A percentile compares a stretch with the other conserved stretches of the same genome.
Conservation (phyloP, 1,140 invertebrate genomes). For the Pygmarrhopalites habei region DNA sequence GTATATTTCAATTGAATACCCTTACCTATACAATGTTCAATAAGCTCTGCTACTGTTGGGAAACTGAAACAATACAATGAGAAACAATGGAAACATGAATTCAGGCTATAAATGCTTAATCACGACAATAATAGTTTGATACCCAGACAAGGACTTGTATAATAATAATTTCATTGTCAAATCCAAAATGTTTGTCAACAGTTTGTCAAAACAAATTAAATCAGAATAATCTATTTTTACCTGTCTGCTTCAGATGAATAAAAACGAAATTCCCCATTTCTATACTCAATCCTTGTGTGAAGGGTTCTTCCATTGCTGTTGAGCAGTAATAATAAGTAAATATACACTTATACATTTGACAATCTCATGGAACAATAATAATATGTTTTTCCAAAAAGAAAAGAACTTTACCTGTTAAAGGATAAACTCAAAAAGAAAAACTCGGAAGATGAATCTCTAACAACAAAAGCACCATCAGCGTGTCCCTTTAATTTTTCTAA, state of each 20-base stretch:
- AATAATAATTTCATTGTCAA: too few relatives aligned
- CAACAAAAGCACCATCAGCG: conserved; percentile 69
- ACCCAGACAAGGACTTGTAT: too few relatives aligned
- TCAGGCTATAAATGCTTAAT: too few relatives aligned
- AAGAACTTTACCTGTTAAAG: conserved; percentile 43
- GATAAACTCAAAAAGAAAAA: conserved; percentile 61
- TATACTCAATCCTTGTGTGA: conserved; percentile 62
- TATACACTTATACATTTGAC: too few relatives aligned
- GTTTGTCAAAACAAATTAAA: too few relatives aligned
- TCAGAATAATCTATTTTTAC: too few relatives aligned
- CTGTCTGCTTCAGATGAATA: conserved; percentile 57
- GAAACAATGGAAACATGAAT: too few relatives aligned
- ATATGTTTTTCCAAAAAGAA: neutral
- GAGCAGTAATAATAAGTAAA: too few relatives aligned
- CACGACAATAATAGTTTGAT: too few relatives aligned
- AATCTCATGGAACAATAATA: neutral
- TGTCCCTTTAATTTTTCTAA: conserved; percentile 53
- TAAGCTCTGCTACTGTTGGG: conserved; percentile 59
- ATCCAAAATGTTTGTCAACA: too few relatives aligned
- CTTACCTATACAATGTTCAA: conserved; percentile 64
- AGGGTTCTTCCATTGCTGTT: conserved; percentile 63
- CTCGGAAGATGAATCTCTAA: conserved; percentile 66
- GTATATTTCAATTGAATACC: too few relatives aligned
- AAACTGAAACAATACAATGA: too few relatives aligned
- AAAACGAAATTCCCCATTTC: conserved; percentile 58